Evolutionary conservation across 53 echinoderm and acorn worm species (phyloP).

Genomic region (Crossaster papposus): DNA sequence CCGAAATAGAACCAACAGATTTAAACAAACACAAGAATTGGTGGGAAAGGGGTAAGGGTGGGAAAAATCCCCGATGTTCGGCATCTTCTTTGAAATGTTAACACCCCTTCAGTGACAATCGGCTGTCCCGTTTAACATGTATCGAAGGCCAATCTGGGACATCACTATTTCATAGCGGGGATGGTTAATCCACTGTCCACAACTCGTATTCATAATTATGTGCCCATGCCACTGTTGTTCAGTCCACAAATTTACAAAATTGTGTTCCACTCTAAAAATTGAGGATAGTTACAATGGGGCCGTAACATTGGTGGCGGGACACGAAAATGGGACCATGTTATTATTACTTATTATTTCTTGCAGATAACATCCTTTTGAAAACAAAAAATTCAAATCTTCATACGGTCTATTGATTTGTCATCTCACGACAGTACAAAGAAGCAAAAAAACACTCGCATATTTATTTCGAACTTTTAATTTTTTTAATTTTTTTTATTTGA

Average conservation of each 20-base stretch:
- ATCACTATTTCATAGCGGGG: background rate
- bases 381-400: conserved; percentile 1
- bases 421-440: conserved; percentile 11
- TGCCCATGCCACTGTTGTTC: too few relatives aligned
- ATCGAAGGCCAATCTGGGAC: too few relatives aligned
- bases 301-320: background rate
- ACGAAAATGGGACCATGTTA: background rate
- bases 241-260: background rate
- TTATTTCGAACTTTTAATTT: background rate
- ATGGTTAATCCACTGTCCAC: background rate
- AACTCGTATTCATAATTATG: too few relatives aligned
- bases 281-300: background rate
- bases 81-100: background rate
- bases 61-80: background rate
- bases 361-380: background rate
- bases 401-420: background rate
- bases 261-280: background rate
- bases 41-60: background rate
- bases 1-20: background rate
- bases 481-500: background rate
- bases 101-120: background rate
- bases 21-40: background rate
- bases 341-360: conserved; percentile 5
- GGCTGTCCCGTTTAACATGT: background rate
- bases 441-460: background rate